Percentiles rank a stretch among this genome's conserved stretches.
phyloP scores from a whole-genome alignment of 1,140 invertebrate genomes.

The Dendrolimus kikuchii region DNA sequence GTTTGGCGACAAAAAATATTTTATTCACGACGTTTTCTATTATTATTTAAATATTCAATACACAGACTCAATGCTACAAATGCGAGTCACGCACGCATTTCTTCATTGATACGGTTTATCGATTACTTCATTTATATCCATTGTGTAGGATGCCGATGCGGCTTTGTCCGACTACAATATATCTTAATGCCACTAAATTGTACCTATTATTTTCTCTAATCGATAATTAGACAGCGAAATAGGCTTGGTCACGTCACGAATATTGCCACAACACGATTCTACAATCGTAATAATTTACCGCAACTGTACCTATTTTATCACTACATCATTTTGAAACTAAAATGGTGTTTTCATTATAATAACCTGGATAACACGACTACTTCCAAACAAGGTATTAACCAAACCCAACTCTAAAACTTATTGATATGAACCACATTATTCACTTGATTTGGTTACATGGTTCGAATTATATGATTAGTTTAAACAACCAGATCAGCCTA shows the following conservation, averaged over 20 bases:
- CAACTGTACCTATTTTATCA: no score
- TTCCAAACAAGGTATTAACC: no score
- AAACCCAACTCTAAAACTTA: no score
- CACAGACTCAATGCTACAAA: slow-evolving; percentile 7
- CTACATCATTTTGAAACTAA: no score
- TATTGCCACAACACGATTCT: slow-evolving; percentile 24
- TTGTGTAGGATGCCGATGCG: slow-evolving; percentile 4
- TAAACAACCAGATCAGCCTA: no score
- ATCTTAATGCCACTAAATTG: slow-evolving; percentile 20
- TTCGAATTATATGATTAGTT: no score
- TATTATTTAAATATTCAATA: slow-evolving; percentile 6
- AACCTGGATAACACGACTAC: no score
- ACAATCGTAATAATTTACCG: slow-evolving; percentile 17
- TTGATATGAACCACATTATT: no score
- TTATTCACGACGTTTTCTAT: slow-evolving; percentile 1
- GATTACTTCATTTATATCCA: slow-evolving; percentile 16
- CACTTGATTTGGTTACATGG: no score
- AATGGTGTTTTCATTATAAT: no score
- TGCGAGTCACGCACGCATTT: slow-evolving; percentile 10
- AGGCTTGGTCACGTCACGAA: slow-evolving; percentile 29
- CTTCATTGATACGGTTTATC: slow-evolving; percentile 10
- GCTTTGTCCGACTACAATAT: slow-evolving; percentile 20
- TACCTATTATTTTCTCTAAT: slow-evolving; percentile 26
- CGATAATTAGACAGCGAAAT: slow-evolving; percentile 33
- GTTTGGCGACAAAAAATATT: no score